phyloP scores from a whole-genome alignment of 2,888 invertebrate species.

The Acrocyrtus sp. region DNA sequence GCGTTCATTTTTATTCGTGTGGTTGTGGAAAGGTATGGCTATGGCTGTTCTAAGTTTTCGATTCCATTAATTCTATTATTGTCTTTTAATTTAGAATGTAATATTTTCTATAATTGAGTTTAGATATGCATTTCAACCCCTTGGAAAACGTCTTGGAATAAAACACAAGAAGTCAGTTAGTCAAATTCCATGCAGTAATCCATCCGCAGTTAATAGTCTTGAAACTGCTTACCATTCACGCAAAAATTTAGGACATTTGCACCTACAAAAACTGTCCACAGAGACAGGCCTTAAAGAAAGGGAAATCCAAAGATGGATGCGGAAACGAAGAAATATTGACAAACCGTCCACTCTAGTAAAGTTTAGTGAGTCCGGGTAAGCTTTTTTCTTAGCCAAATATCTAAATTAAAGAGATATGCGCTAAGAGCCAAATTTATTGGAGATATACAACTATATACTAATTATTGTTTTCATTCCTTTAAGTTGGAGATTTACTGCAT shows the following conservation, averaged over 20 bases:
- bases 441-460: too few species aligned
- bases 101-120: neutral
- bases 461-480: too few species aligned
- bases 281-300: conserved; percentile 80
- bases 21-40: conserved; percentile 10
- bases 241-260: neutral
- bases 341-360: conserved; percentile 89
- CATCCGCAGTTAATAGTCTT: neutral
- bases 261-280: neutral
- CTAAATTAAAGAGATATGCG: too few species aligned
- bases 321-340: conserved; percentile 83
- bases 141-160: conserved; percentile 2
- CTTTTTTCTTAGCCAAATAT: conserved; percentile 2
- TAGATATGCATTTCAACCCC: conserved; percentile 6
- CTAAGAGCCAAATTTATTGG: too few species aligned
- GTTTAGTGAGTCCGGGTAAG: conserved; percentile 85
- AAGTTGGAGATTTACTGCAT: conserved; percentile 16
- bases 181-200: neutral
- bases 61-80: neutral
- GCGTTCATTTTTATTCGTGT: neutral
- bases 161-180: neutral
- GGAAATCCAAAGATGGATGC: conserved; percentile 92
- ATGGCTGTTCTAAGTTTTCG: neutral
- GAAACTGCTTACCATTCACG: neutral
- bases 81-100: neutral